Evolutionary conservation across 2,113 vertebrate genomes (phyloP), one percentile per base, ranked within the genome.

Genomic region (Pelobates fuscus): DNA sequence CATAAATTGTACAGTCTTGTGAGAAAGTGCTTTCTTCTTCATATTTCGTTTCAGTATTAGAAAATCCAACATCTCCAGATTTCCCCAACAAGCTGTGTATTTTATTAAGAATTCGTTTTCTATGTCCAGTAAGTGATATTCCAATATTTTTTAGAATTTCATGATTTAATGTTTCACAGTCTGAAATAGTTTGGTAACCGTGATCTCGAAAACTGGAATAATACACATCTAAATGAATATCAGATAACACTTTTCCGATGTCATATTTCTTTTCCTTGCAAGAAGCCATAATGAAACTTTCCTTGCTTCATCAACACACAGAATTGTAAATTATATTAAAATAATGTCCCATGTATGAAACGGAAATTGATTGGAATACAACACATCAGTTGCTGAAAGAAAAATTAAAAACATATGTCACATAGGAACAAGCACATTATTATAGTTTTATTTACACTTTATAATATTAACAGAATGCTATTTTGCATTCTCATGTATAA

Each of bases 71-170:
- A n/a, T 81, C 78, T n/a, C 81, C 14, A 58, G 61, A 46, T 32
- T 76, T 83, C 41, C 80, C 81, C 78, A 81, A 80, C 78, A 77
- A 6, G 1, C 83, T 82, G 29, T 95, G 91, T 80, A 98, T 80
- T 70, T 95, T 93, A 27, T 92, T 90, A 23, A 98, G 91, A 71
- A 99, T 94, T 70, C 96, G 92, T 30, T 93, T 88, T 1, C 96
- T 92, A 77, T 99, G 96, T 23, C 97, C 97, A 0, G 96, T 98
- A 18, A 95, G 97, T 26, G 91, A 77, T 74, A 96, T 89, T 27
- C 87, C 84, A 17, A 98, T 89, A 77, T 90, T 79, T 66, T 93
- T 85, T 17, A 99, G 95, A 17, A 79, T 74, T 0, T 79, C 80
- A 23, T 98, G 90, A 26, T 88, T 91, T 71, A 98, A 84, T 1